A percentile compares a stretch with the other conserved stretches of the same genome.
Conservation (phyloP, 1,140 invertebrate species). For the Diploscapter pachys region DNA sequence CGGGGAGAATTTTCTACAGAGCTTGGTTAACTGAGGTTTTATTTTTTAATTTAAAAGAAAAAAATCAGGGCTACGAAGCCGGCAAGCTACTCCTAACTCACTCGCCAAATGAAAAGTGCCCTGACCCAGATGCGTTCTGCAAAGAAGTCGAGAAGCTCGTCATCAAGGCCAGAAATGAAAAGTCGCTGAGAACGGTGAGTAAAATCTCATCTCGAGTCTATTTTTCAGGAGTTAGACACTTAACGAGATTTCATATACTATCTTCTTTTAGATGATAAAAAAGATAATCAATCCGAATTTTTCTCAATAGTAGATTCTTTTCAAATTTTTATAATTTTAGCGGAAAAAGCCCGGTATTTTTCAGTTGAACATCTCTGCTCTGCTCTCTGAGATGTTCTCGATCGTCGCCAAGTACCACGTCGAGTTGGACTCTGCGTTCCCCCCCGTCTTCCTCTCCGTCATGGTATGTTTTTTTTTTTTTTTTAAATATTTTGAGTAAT, state of each 20-base stretch:
- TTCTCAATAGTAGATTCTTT: too few relatives aligned
- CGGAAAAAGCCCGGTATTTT: too few relatives aligned
- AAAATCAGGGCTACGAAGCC: slow-evolving; percentile 61
- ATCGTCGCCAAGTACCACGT: slow-evolving; percentile 62
- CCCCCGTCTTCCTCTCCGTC: slow-evolving; percentile 64
- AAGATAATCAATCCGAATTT: too few relatives aligned
- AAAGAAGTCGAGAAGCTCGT: slow-evolving; percentile 61
- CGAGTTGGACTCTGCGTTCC: slow-evolving; percentile 64
- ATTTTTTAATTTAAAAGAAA: too few relatives aligned
- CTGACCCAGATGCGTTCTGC: slow-evolving; percentile 61
- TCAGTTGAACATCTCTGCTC: slow-evolving; percentile 62
- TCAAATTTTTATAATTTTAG: too few relatives aligned
- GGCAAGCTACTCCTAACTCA: slow-evolving; percentile 63
- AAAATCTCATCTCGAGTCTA: not conserved
- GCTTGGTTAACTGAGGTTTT: too few relatives aligned
- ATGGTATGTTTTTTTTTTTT: slow-evolving; percentile 40
- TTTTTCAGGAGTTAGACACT: too few relatives aligned
- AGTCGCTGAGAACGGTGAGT: slow-evolving; percentile 38
- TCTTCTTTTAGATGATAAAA: too few relatives aligned
- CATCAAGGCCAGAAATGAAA: slow-evolving; percentile 52
- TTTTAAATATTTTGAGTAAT: too few relatives aligned
- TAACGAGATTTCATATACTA: too few relatives aligned
- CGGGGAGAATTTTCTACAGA: not conserved
- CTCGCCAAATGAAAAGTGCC: slow-evolving; percentile 58
- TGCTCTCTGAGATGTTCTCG: slow-evolving; percentile 63